Evolutionary conservation across 1,140 invertebrate genomes (phyloP), one percentile per base, ranked within the genome.

Genomic region (Phocides pigmalion): DNA sequence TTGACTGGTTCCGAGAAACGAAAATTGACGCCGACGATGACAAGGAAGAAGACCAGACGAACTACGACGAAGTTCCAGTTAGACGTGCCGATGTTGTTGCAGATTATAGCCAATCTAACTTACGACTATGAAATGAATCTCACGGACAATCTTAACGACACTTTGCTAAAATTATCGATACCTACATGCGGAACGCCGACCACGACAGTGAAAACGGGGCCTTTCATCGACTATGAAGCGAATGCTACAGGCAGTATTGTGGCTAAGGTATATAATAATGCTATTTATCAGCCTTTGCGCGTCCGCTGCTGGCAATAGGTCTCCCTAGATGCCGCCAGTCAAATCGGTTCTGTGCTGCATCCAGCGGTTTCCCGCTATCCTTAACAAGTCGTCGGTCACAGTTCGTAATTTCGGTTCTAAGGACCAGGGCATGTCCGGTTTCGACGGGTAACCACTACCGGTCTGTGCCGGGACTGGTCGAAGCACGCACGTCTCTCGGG

Each of bases 61-160:
- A 50, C 32, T 8, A 65, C 22, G 49, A 59, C 56, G 42, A 35
- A 41, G 14, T 53, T 61, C 17, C 41, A 32, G 4, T n/a, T 76
- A 1, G 66, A 76, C 22, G 64, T 76, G 1, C 74, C 74, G 0
- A 62, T 68, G 4, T 59, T 80, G 5, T 37, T 84, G 22, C 51
- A 53, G 0, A 74, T 84, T 0, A 74, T 84, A 4, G 50, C 75
- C 0, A 74, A 75, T 8, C 49, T 84, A 12, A 77, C 77, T 0
- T 56, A 63, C 35, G 74, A 84, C n/a, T 78, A 76, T 19, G 75
- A 80, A 12, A 64, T 68, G 4, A 79, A 84, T 22, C 41, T 82
- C 25, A 76, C 80, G 8, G 41, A 61, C 22, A 63, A 71, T 9
- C 61, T 84, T 8, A 84, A 82, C 41, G 56, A 74, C 44, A 72